Conservation (phyloP, 2,888 invertebrate species). For the Dryococelus australis region DNA sequence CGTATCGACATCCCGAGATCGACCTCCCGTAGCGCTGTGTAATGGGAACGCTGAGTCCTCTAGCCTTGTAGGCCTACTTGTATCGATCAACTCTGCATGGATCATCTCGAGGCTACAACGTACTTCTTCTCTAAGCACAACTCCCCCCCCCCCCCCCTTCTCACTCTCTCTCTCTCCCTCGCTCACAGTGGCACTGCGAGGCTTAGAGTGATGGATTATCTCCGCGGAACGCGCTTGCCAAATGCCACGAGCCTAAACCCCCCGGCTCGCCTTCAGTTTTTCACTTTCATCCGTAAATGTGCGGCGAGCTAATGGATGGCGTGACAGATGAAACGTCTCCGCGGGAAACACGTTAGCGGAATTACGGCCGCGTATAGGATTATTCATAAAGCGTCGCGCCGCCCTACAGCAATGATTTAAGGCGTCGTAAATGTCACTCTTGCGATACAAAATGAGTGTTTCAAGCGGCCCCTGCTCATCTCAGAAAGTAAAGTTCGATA, state of each 20-base stretch:
- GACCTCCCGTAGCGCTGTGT: too few species aligned
- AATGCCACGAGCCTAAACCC: background rate
- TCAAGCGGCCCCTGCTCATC: too few species aligned
- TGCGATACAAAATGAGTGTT: too few species aligned
- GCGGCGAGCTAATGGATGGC: background rate
- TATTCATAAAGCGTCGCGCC: background rate
- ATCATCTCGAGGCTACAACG: background rate
- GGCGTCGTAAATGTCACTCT: background rate
- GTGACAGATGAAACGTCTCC: slow-evolving; percentile 1
- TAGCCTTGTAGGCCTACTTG: background rate
- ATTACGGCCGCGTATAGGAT: background rate
- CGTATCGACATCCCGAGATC: too few species aligned
- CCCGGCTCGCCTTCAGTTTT: background rate
- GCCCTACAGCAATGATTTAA: background rate
- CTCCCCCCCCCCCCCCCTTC: too few species aligned
- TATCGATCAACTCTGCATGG: slow-evolving; percentile 7
- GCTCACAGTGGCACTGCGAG: background rate
- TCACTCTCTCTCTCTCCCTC: background rate
- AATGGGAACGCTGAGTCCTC: too few species aligned
- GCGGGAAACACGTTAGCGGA: background rate
- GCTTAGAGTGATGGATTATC: slow-evolving; percentile 7
- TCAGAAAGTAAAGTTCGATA: too few species aligned
- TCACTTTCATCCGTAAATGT: slow-evolving; percentile 16
- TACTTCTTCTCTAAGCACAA: background rate
- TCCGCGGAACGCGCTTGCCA: too few species aligned